Evolutionary conservation across 2,113 vertebrate species (phyloP).

Genomic region (Osmerus mordax): DNA sequence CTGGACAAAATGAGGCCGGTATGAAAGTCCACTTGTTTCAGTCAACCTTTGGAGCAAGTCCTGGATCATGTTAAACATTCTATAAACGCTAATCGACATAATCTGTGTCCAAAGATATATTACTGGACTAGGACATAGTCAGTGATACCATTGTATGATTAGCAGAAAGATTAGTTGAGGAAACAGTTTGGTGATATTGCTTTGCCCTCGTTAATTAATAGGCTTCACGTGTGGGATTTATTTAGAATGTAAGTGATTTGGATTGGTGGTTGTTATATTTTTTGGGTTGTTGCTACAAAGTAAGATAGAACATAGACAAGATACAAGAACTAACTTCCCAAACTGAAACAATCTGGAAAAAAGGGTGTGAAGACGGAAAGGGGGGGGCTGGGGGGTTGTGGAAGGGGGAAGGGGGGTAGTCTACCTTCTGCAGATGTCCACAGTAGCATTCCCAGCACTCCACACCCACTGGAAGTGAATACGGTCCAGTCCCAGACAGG

Average conservation of each 20-base stretch:
- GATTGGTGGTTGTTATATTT: too few species aligned
- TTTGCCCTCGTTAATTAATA: neutral
- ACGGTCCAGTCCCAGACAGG: conserved; percentile 13
- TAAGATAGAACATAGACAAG: too few species aligned
- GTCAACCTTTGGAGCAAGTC: neutral
- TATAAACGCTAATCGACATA: neutral
- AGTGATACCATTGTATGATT: neutral
- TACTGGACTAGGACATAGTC: neutral
- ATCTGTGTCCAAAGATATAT: neutral
- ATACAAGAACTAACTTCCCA: too few species aligned
- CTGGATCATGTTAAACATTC: neutral
- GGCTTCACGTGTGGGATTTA: too few species aligned
- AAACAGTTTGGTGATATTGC: neutral
- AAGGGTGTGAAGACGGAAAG: neutral
- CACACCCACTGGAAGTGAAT: neutral
- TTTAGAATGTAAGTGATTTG: too few species aligned
- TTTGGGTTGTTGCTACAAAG: too few species aligned
- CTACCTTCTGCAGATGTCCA: neutral
- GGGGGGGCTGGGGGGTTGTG: too few species aligned
- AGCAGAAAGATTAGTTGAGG: neutral
- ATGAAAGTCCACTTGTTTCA: too few species aligned
- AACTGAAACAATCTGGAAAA: neutral
- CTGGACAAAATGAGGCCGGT: too few species aligned
- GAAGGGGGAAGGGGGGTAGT: neutral
- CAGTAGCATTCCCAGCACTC: conserved; percentile 14